phyloP scores from a whole-genome alignment of 2,888 invertebrate genomes.

The Laspeyria flexula region DNA sequence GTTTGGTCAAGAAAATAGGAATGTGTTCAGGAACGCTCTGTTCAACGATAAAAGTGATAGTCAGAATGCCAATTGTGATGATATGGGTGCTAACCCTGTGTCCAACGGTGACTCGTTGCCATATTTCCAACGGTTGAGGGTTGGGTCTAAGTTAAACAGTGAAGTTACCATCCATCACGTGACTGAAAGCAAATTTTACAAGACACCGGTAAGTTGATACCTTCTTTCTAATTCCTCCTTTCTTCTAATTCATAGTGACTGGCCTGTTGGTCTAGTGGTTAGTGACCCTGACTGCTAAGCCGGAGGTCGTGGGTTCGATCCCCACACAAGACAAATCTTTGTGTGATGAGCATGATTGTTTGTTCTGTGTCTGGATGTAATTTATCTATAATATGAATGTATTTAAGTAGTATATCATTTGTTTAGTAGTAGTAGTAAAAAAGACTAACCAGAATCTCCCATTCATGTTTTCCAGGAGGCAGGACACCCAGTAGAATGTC shows the following conservation, averaged over 20 bases:
- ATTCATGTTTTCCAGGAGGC: constrained; percentile 42
- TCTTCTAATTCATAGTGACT: too few relatives aligned
- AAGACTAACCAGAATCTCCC: too few relatives aligned
- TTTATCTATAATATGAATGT: too few relatives aligned
- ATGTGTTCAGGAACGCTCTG: constrained; percentile 73
- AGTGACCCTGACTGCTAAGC: too few relatives aligned
- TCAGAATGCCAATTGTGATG: constrained; percentile 37
- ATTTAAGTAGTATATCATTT: too few relatives aligned
- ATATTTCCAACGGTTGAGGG: constrained; percentile 75
- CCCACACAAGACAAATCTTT: too few relatives aligned
- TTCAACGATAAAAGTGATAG: constrained; percentile 66
- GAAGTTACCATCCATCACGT: constrained; percentile 81
- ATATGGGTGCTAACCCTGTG: constrained; percentile 44
- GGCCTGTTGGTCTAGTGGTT: too few relatives aligned
- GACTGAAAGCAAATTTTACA: constrained; percentile 78
- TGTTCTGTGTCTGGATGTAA: too few relatives aligned
- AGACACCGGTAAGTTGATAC: constrained; percentile 73
- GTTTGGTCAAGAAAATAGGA: constrained; percentile 74
- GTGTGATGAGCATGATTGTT: too few relatives aligned
- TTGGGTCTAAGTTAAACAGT: constrained; percentile 75
- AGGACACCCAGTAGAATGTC: constrained; percentile 20
- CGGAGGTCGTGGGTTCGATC: too few relatives aligned
- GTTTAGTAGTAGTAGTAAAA: too few relatives aligned
- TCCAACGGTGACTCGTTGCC: constrained; percentile 74
- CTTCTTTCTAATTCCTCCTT: too few relatives aligned